Evolutionary conservation across 2,888 invertebrate genomes (phyloP), one percentile per base, ranked within the genome.

Genomic region (Acheta domesticus): DNA sequence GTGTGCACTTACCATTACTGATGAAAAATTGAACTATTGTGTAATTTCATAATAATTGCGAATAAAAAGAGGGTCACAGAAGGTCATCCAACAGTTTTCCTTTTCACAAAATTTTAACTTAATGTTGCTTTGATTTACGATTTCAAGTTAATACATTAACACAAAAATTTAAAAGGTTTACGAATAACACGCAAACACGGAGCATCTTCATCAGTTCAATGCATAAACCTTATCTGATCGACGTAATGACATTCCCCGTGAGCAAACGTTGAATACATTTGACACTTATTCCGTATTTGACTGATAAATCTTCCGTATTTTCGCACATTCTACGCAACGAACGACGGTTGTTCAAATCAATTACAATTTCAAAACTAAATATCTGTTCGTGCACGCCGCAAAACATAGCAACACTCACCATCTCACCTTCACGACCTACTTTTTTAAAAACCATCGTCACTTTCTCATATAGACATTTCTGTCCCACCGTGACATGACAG

Each of bases 391-490:
- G 76, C 5, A 48, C 36, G 20, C 48, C 49, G n/a, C 49, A 16
- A 74, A 75, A 23, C 50, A 81, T 79, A 79, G 78, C 81, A 48
- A 79, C 75, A 78, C 78, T 76, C 74, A 49, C 77, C 62, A 48
- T 75, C 80, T 80, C 77, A 81, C 80, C 78, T 81, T 74, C 78
- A 49, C 82, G 82, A 82, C 82, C 82, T 82, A 82, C 80, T 81
- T 82, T 48, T 73, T 77, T 48, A 23, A 77, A 80, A 80, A 81
- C 79, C 77, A 80, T 77, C 76, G 80, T 79, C 79, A 81, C 82
- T 82, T 82, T 82, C 82, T 81, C 78, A 81, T 49, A 81, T 23
- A 79, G 78, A 79, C 75, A 80, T 80, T 80, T 82, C 73, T 20
- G 78, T 62, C 77, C 76, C 76, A 79, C 79, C 76, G 76, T 80